Evolutionary conservation across 2,888 invertebrate genomes (phyloP), one percentile per base, ranked within the genome.

Genomic region (Drosophila quinaria): DNA sequence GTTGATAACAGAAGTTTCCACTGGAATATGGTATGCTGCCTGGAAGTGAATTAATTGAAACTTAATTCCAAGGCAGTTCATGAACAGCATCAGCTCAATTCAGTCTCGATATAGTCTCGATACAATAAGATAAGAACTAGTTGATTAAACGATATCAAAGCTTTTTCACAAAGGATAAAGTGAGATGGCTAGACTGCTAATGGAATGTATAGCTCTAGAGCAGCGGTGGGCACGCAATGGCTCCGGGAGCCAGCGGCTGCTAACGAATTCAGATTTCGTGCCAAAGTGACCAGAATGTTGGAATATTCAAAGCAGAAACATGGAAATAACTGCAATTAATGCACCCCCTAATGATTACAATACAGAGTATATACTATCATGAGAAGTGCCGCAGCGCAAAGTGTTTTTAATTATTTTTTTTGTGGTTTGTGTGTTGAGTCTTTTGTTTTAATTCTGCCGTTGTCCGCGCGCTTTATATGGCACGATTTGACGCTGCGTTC

Each of bases 401-500:
- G 70, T 70, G 56, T 52, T 49, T 72, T 64, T 29, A n/a, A n/a
- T 19, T 13, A 6, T 22, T 37, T 42, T 17, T 25, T 29, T 35
- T 49, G 52, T 42, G 15, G 29, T 49, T 59, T 59, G 59, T 41
- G 37, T 31, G 19, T 15, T 49, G 9, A 50, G 47, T 49, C 33
- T 59, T 59, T 47, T 59, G 49, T 59, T 73, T 50, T 19, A 55
- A 11, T 54, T 47, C 13, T 54, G 51, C 19, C 37, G 19, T 39
- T 51, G 51, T 56, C 29, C 55, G 67, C 6, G 55, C 37, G 55
- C 66, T 77, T 81, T 77, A 51, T 80, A 65, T 78, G 70, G 66
- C 71, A 58, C 80, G 70, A 79, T 77, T 80, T 64, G 70, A 78
- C 54, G 66, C 62, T 74, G 71, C 71, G 80, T 81, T 81, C 71